Conservation (phyloP, 2,888 invertebrate species). For the Apantesis nais region DNA sequence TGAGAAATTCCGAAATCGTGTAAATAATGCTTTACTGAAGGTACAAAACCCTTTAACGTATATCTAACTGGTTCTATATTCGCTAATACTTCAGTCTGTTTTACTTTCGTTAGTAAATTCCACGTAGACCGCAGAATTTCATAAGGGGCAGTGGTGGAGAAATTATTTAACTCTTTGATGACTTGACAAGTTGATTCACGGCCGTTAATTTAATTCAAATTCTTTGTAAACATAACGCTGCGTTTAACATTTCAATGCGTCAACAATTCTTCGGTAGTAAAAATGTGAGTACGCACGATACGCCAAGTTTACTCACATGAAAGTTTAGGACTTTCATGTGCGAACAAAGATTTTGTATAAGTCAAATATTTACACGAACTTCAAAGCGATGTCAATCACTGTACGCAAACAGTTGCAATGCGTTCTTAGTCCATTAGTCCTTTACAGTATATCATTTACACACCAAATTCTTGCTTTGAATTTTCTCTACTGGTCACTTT, state of each 20-base stretch:
- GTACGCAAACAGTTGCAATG: constrained; percentile 22
- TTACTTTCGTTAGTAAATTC: constrained; percentile 42
- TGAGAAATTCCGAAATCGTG: neutral
- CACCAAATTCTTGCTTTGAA: constrained; percentile 9
- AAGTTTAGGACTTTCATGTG: constrained; percentile 24
- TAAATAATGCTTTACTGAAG: neutral
- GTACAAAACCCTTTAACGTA: constrained; percentile 1
- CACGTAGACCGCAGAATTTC: constrained; percentile 43
- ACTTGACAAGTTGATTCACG: constrained; percentile 44
- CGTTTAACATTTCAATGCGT: constrained; percentile 26
- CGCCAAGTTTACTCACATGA: constrained; percentile 27
- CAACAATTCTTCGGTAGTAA: constrained; percentile 16
- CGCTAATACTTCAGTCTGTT: constrained; percentile 16
- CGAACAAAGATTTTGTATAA: constrained; percentile 26
- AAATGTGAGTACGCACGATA: constrained; percentile 28
- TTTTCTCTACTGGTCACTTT: constrained; percentile 10
- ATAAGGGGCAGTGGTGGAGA: constrained; percentile 33
- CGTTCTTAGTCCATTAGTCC: constrained; percentile 28
- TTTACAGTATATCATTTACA: constrained; percentile 21
- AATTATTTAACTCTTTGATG: constrained; percentile 45
- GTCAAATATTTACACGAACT: constrained; percentile 38
- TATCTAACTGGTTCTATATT: neutral
- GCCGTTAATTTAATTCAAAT: constrained; percentile 36
- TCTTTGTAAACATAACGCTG: constrained; percentile 30
- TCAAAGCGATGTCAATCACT: constrained; percentile 40